Evolutionary conservation across 2,888 invertebrate genomes (phyloP).

Genomic region (Bibio marci): DNA sequence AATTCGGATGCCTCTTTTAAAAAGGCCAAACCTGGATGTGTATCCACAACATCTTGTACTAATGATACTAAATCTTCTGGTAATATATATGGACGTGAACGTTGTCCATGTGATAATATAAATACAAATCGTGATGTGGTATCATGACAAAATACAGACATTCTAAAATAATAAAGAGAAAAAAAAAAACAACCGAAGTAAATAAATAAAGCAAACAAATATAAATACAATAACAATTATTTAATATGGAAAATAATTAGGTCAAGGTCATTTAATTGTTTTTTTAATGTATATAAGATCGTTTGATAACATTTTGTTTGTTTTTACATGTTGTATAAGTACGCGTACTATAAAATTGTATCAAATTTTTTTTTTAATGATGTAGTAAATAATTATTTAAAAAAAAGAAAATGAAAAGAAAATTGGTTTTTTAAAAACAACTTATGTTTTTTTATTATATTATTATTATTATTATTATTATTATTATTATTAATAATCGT

Average conservation of each 20-base stretch:
- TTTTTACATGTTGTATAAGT: too few relatives aligned
- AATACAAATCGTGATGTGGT: constrained; percentile 75
- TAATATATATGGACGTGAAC: constrained; percentile 34
- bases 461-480: too few relatives aligned
- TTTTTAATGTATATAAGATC: too few relatives aligned
- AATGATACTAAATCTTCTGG: constrained; percentile 89
- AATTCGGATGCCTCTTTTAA: constrained; percentile 96
- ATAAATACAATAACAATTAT: background rate
- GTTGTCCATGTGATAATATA: constrained; percentile 57
- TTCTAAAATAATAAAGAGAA: constrained; percentile 31
- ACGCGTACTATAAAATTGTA: too few relatives aligned
- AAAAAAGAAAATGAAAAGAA: too few relatives aligned
- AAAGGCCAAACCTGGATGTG: constrained; percentile 93
- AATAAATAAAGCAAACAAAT: background rate
- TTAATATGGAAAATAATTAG: background rate
- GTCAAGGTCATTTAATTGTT: too few relatives aligned
- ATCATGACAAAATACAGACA: constrained; percentile 71
- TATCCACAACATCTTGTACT: constrained; percentile 95
- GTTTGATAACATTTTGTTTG: too few relatives aligned
- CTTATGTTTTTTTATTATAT: too few relatives aligned
- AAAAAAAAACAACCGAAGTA: background rate
- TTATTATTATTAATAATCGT: too few relatives aligned
- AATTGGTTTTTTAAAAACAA: too few relatives aligned
- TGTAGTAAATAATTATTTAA: too few relatives aligned
- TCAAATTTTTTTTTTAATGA: too few relatives aligned